Evolutionary conservation across 2,113 vertebrate species (phyloP).

Genomic region (Sitta europaea): DNA sequence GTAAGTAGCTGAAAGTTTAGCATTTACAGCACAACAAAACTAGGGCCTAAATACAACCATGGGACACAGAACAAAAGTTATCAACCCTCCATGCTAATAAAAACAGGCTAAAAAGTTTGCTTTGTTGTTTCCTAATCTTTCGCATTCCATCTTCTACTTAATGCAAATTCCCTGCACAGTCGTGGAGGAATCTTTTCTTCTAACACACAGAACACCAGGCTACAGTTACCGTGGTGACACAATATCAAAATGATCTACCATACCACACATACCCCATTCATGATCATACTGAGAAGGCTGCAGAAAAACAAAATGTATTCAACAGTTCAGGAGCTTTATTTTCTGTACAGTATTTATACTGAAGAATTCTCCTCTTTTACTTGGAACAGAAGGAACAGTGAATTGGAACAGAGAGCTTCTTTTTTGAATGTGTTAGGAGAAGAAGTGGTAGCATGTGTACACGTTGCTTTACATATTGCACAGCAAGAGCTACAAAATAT

Average conservation of each 20-base stretch:
- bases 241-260: neutral
- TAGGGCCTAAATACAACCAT: neutral
- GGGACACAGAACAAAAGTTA: neutral
- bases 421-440: neutral
- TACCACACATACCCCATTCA: fast-evolving
- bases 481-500: neutral
- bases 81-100: neutral
- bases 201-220: neutral
- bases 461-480: neutral
- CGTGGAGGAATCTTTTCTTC: neutral
- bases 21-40: neutral
- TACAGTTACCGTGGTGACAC: neutral
- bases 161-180: neutral
- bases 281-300: neutral
- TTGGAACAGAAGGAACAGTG: neutral
- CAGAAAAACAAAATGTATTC: neutral
- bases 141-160: neutral
- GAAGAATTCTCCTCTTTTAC: neutral
- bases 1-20: neutral
- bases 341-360: neutral
- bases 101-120: neutral
- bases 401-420: neutral
- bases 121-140: neutral
- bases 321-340: neutral
- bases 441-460: neutral